These are phyloP conservation scores for Epinotia nisella DNA, from an alignment of 2,888 invertebrate species.

Conservation along the genomic window DNA sequence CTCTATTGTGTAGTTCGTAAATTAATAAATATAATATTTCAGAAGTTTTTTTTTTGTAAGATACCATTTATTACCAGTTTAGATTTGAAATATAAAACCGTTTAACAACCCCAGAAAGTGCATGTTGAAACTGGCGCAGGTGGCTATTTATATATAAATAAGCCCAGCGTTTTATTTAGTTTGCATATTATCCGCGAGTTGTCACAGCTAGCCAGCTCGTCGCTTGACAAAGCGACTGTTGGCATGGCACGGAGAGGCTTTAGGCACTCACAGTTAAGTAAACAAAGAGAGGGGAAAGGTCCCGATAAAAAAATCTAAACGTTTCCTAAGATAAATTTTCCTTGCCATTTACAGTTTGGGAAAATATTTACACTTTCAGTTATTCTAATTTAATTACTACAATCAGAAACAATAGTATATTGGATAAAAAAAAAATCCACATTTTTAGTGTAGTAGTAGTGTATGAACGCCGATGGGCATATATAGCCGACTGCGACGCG, in stretches of 20 bases:
- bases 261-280: slow-evolving; percentile 70
- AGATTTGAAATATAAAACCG: not conserved
- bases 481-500: no score
- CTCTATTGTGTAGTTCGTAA: not conserved
- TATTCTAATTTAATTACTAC: no score
- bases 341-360: slow-evolving; percentile 19
- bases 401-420: no score
- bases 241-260: slow-evolving; percentile 82
- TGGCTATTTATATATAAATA: slow-evolving; percentile 7
- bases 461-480: no score
- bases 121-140: not conserved
- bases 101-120: not conserved
- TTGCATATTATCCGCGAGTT: slow-evolving; percentile 77
- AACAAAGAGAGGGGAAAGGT: slow-evolving; percentile 75
- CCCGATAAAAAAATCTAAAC: slow-evolving; percentile 70
- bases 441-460: no score
- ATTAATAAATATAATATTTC: not conserved
- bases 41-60: not conserved
- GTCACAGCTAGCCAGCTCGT: slow-evolving; percentile 78
- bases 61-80: not conserved
- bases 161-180: slow-evolving; percentile 60
- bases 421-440: no score
- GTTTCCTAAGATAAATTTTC: slow-evolving; percentile 64
- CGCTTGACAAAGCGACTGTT: slow-evolving; percentile 82
- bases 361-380: slow-evolving; percentile 49